Conservation (phyloP, 2,797 vertebrate genomes). For the Amazonetta brasiliensis region DNA sequence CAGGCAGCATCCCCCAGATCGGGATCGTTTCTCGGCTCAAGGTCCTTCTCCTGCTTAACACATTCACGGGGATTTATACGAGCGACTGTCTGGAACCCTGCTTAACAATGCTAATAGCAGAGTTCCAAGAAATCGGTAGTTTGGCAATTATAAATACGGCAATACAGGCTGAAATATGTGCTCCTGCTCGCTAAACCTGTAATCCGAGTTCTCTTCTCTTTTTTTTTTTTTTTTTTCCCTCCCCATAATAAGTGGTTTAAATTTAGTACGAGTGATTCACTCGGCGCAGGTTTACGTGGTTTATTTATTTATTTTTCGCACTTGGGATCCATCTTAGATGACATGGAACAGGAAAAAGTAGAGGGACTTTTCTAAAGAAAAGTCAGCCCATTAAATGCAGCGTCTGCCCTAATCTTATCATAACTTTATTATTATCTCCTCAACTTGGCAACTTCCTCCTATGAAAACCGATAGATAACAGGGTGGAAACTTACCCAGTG, state of each 20-base stretch:
- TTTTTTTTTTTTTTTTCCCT: neutral
- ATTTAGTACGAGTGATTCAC: constrained; percentile 59
- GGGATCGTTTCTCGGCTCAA: neutral
- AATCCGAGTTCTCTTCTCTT: neutral
- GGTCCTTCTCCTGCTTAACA: constrained; percentile 29
- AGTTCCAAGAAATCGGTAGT: constrained; percentile 58
- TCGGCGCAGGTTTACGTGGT: neutral
- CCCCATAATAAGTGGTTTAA: constrained; percentile 41
- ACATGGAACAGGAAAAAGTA: neutral
- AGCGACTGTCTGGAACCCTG: constrained; percentile 51
- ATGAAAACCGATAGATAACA: neutral
- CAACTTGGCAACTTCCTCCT: neutral
- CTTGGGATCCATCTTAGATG: constrained; percentile 41
- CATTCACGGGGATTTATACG: constrained; percentile 42
- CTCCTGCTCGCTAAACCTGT: constrained; percentile 48
- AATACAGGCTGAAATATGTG: neutral
- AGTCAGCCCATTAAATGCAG: neutral
- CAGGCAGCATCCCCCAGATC: neutral
- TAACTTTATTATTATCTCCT: neutral
- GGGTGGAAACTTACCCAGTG: neutral
- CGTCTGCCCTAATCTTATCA: rapidly evolving
- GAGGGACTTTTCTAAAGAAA: neutral
- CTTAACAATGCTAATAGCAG: constrained; percentile 43
- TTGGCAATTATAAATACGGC: constrained; percentile 39
- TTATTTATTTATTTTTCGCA: neutral